phyloP scores from a whole-genome alignment of 2,888 invertebrate species.

The Drosophila kambysellisi region DNA sequence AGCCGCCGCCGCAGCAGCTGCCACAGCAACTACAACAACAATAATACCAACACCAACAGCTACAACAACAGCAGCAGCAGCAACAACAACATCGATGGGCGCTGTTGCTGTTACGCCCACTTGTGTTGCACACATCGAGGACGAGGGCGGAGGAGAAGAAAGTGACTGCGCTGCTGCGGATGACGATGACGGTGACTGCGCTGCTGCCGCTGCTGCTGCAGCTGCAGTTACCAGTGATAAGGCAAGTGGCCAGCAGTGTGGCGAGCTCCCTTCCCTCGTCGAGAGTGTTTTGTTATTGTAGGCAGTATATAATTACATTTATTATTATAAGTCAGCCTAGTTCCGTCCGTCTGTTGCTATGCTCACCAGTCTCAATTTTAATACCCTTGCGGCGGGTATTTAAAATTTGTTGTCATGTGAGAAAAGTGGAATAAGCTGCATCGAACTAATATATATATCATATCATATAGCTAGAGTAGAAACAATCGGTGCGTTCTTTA shows the following conservation, averaged over 20 bases:
- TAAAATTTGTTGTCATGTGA: background rate
- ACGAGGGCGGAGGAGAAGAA: slow-evolving; percentile 60
- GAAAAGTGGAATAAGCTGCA: background rate
- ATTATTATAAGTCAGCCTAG: background rate
- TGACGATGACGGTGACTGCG: slow-evolving; percentile 53
- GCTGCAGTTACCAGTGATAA: slow-evolving; percentile 58
- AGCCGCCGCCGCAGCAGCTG: slow-evolving; percentile 19
- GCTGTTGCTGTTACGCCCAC: slow-evolving; percentile 59
- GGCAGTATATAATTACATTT: background rate
- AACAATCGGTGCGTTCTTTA: background rate
- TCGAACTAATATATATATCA: background rate
- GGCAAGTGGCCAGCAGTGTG: slow-evolving; percentile 48
- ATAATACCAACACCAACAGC: slow-evolving; percentile 20
- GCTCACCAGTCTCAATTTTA: background rate
- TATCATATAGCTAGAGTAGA: background rate
- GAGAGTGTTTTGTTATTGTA: background rate
- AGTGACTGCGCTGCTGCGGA: slow-evolving; percentile 36
- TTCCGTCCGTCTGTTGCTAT: background rate
- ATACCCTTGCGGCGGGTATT: background rate
- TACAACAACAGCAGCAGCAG: slow-evolving; percentile 13
- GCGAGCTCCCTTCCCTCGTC: background rate
- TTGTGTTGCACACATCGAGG: slow-evolving; percentile 59
- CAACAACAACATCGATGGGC: slow-evolving; percentile 34
- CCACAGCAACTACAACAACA: slow-evolving; percentile 24
- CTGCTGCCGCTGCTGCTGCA: slow-evolving; percentile 45